These are phyloP conservation scores for Brachycybe producta DNA, from an alignment of 2,888 invertebrate genomes.

Conservation along the genomic window DNA sequence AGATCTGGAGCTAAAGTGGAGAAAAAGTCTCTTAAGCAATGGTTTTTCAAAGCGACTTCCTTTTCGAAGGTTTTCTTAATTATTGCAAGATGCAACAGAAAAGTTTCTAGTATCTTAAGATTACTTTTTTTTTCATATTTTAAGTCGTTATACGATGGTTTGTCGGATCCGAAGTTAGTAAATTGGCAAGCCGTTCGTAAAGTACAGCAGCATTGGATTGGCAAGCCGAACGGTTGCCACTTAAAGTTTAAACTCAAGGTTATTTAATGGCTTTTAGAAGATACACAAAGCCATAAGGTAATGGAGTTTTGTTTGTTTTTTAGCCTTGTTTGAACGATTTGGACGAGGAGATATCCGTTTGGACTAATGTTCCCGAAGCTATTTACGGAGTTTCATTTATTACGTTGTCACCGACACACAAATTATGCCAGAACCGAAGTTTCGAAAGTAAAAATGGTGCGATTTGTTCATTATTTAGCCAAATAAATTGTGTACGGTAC, in stretches of 20 bases:
- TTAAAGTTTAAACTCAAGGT: constrained; percentile 49
- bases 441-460: background rate
- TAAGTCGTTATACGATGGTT: constrained; percentile 45
- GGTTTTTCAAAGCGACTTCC: constrained; percentile 41
- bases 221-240: constrained; percentile 63
- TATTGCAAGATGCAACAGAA: background rate
- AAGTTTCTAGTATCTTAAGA: too few relatives aligned
- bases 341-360: constrained; percentile 43
- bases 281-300: too few relatives aligned
- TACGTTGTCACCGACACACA: constrained; percentile 45
- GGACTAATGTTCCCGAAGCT: constrained; percentile 62
- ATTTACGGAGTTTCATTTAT: constrained; percentile 57
- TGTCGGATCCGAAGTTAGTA: constrained; percentile 45
- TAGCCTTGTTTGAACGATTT: background rate
- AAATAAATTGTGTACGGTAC: background rate
- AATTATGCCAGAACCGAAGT: constrained; percentile 30
- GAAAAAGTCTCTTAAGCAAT: constrained; percentile 39
- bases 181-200: constrained; percentile 77
- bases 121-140: background rate
- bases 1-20: constrained; percentile 83
- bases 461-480: too few relatives aligned
- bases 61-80: constrained; percentile 24
- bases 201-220: constrained; percentile 80
- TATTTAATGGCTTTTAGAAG: constrained; percentile 24
- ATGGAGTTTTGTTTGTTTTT: too few relatives aligned